Evolutionary conservation across 1,140 invertebrate genomes (phyloP).

Genomic region (Polyergus mexicanus): DNA sequence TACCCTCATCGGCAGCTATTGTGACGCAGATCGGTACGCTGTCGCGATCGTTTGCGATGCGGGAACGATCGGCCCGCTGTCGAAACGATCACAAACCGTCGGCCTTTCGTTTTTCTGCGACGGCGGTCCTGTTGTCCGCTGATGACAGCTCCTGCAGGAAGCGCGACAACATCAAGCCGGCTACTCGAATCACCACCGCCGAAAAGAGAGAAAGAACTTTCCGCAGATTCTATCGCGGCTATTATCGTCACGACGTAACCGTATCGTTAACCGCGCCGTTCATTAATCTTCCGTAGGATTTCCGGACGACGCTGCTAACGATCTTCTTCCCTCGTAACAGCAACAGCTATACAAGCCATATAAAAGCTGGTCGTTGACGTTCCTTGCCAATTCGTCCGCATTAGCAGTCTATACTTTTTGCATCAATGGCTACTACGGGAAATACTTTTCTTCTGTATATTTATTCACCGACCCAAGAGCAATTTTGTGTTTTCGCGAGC

Average conservation of each 20-base stretch:
- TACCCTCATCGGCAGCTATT: constrained; percentile 47
- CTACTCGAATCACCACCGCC: background rate
- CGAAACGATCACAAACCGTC: constrained; percentile 67
- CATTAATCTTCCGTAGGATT: constrained; percentile 50
- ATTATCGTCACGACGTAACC: constrained; percentile 2
- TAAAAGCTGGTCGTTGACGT: constrained; percentile 22
- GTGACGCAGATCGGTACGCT: constrained; percentile 34
- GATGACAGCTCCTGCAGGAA: constrained; percentile 65
- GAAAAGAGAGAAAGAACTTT: background rate
- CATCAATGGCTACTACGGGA: background rate
- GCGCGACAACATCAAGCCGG: constrained; percentile 67
- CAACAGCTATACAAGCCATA: constrained; percentile 34
- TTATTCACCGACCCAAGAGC: background rate
- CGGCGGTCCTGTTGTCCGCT: constrained; percentile 41
- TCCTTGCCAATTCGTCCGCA: background rate
- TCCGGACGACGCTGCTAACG: constrained; percentile 44
- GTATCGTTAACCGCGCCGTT: background rate
- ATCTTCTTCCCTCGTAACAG: constrained; percentile 32
- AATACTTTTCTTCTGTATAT: background rate
- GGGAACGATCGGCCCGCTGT: constrained; percentile 61
- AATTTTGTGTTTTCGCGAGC: background rate
- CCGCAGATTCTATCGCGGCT: constrained; percentile 8
- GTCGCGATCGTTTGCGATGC: constrained; percentile 30
- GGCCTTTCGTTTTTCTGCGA: constrained; percentile 31
- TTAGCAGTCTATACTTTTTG: constrained; percentile 26